Base-by-base conservation (phyloP, 2,797 vertebrate species). In the Eupleurogrammus muticus region DNA sequence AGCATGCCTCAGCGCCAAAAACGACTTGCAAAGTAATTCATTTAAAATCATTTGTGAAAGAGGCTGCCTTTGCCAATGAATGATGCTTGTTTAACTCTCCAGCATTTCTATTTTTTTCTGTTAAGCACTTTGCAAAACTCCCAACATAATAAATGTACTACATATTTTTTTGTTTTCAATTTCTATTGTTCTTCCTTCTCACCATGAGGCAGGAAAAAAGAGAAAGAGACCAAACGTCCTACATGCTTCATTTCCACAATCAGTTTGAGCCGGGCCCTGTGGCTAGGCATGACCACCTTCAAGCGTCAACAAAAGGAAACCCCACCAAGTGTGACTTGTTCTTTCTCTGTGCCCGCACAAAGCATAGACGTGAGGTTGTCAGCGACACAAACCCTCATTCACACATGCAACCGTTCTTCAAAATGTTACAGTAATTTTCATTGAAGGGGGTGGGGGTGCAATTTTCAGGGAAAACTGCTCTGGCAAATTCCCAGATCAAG, bases 281-380 rank as follows among this genome's bases (percentile, higher is more conserved):
- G 47, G 47, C 65, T 65, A 67, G 60, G 63, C 56, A 35, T 9
- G 58, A 66, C 58, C 10, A 5, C 76, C 78, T 62, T 55, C 51
- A 12, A 81, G 81, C 81, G 28, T 78, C 79, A 73, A 79, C 81
- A 77, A 76, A 74, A 68, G 57, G 70, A 62, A 36, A 14, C 51
- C 51, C 64, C 61, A 28, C 16, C 1, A 24, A 66, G 70, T 73
- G 67, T 34, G 55, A 70, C 84, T 72, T 32, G 52, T 36, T 70
- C 50, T 59, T 38, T 64, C 34, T 66, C 66, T 23, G 11, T 60
- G 66, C 70, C 77, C 50, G 57, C 0, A n/a, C 56, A 63, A 47
- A 7, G 34, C 61, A 54, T 69, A 68, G 67, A 68, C 34, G 42
- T 44, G 84, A 79, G 81, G 84, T 82, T 14, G 76, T 78, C 70